Base-by-base conservation (phyloP, 23 tunicate genomes). In the Phallusia fumigata region DNA sequence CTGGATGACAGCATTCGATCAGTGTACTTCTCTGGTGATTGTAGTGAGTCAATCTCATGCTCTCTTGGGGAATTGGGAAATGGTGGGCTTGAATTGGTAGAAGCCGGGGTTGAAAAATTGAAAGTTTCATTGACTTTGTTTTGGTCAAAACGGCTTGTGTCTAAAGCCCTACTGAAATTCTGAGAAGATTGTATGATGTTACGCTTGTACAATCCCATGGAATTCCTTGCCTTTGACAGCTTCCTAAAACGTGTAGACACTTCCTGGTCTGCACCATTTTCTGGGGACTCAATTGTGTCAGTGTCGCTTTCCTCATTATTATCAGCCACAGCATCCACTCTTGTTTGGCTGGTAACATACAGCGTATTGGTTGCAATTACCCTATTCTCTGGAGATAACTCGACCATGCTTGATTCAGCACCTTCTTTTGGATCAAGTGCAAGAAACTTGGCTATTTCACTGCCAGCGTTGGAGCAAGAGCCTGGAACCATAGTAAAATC, bases 21-120 rank as follows among this genome's bases (percentile, higher is more conserved):
- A 58, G 69, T 58, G 69, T 58, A 58, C 69, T 58, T 58, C 28
- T 58, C 69, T 58, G 69, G 69, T 58, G 69, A 58, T 24, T 58
- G 69, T 58, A 58, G 26, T 22, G 69, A 58, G 15, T 1, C 28
- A 58, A 58, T 2, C 5, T 58, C 69, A 24, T 58, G 26, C 13
- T 58, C 69, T 5, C 3, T 22, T 21, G 69, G 69, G 26, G 69
- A 58, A 13, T 58, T 11, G 28, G 11, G 16, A 24, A 21, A 58
- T 16, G 26, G 69, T 58, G 69, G 69, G 13, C 69, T 58, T 2
- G 47, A 40, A 40, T 10, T 40, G 10, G 47, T 10, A 40, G 47
- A 40, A 40, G 47, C 47, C n/a, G n/a, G n/a, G n/a, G n/a, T n/a
- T 40, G 47, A 40, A 40, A 40, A 10, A 10, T 40, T 40, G 10